A percentile compares a stretch with the other conserved stretches of the same genome.
phyloP scores from a whole-genome alignment of 2,888 invertebrate genomes.

The Eilema caniola region DNA sequence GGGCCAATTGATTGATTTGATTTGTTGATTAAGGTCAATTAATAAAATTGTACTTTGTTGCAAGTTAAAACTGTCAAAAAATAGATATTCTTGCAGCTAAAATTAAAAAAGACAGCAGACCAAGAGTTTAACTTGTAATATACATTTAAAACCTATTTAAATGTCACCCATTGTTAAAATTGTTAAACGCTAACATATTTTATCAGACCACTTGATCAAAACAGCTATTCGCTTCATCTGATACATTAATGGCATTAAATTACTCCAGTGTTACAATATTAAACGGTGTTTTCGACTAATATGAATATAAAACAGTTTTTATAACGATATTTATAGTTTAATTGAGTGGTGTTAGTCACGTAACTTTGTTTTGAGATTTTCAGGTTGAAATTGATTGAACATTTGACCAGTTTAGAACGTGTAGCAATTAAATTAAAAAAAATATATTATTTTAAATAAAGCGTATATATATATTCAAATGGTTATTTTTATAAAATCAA shows the following conservation, averaged over 20 bases:
- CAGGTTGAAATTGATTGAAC: background rate
- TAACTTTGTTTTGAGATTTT: slow-evolving; percentile 14
- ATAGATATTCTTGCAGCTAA: background rate
- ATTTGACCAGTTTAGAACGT: background rate
- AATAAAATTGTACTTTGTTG: no score
- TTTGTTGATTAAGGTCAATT: no score
- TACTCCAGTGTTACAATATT: slow-evolving; percentile 26
- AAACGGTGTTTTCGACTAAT: slow-evolving; percentile 33
- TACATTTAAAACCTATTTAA: background rate
- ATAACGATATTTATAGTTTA: slow-evolving; percentile 35
- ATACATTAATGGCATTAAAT: slow-evolving; percentile 40
- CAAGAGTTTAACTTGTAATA: background rate
- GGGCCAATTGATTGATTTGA: no score
- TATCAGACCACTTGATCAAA: slow-evolving; percentile 28
- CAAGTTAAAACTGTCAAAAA: no score
- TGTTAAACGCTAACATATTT: slow-evolving; percentile 18
- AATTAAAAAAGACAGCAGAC: background rate
- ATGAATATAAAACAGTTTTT: slow-evolving; percentile 36
- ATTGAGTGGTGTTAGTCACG: slow-evolving; percentile 38
- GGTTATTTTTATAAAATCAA: no score
- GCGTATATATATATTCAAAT: no score
- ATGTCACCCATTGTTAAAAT: slow-evolving; percentile 14
- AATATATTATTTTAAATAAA: no score
- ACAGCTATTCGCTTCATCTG: slow-evolving; percentile 25
- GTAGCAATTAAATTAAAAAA: background rate